Base-by-base conservation (phyloP, 2,113 vertebrate species). In the Tachysurus vachellii region DNA sequence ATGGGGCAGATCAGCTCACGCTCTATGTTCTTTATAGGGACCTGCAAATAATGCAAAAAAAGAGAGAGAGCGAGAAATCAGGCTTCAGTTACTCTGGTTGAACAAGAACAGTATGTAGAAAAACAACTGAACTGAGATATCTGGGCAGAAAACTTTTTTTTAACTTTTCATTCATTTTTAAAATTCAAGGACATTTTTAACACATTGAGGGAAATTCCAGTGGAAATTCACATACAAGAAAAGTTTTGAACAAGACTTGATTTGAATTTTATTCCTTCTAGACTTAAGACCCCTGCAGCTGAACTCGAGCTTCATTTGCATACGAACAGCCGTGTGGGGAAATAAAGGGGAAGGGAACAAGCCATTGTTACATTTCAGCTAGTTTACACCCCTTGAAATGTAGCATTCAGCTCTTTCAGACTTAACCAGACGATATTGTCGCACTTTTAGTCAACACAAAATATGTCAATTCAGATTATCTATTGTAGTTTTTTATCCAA, bases 1-100 rank as follows among this genome's bases (percentile, higher is more conserved):
- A 97, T 96, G 2, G 98, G 98, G 92, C 98, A 99, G 92, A 99
- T 96, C 88, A 99, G 96, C 92, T 99, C 98, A 91, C 96, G 93
- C 94, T 99, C 98, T 0, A 99, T 98, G 94, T 97, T 97, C 92
- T 96, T 99, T 92, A 99, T 97, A 0, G 96, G 93, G 89, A 97
- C 97, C 98, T 96, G 91, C 21, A 84, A 57, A 79, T 47, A 36
- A 73, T 73, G 42, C 19, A 73, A 2, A 23, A 54, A 79, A 14
- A 47, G 36, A 36, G 36, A 36, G 36, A 50, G 5, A 13, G 21
- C 59, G 26, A 80, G 12, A 53, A 11, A 54, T 21, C 19, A 23
- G 54, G 57, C 8, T 14, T 59, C 16, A 5, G 44, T 21, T 3
- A 59, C 31, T 61, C 2, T 82, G 59, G 26, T 17, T 66, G n/a